Conservation (phyloP, 37 sponge, comb jelly and placozoan species). For the Chondrilla cf. caribensis region DNA sequence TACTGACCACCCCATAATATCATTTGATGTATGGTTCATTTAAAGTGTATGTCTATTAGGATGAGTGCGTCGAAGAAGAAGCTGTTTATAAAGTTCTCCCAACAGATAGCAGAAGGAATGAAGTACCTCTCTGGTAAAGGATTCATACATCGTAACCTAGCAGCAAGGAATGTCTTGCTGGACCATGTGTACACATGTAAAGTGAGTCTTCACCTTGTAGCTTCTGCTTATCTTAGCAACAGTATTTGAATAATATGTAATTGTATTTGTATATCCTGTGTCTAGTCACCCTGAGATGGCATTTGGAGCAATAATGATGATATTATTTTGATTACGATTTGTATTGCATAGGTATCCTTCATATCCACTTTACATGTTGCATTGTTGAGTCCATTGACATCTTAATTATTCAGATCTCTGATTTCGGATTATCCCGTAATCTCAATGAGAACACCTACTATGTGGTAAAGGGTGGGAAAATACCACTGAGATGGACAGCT, state of each 20-base stretch:
- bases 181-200: neutral
- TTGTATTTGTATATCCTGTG: too few relatives aligned
- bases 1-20: too few relatives aligned
- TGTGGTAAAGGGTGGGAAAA: neutral
- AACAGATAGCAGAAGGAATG: neutral
- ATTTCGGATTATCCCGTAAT: neutral
- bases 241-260: neutral
- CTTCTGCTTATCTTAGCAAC: neutral
- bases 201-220: neutral
- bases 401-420: neutral
- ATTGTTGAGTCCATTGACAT: too few relatives aligned
- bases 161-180: neutral
- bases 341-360: too few relatives aligned
- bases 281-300: too few relatives aligned
- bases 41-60: too few relatives aligned
- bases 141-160: neutral
- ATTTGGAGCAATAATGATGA: too few relatives aligned
- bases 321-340: too few relatives aligned
- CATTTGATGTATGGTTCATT: too few relatives aligned
- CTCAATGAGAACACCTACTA: neutral
- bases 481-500: neutral
- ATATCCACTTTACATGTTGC: too few relatives aligned
- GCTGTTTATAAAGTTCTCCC: neutral
- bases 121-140: slow-evolving; percentile 4
- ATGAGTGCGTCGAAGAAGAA: too few relatives aligned